Percentiles rank a stretch among this genome's conserved stretches.
Evolutionary conservation across 2,888 invertebrate species (phyloP).

Genomic region (Epinotia brunnichana): DNA sequence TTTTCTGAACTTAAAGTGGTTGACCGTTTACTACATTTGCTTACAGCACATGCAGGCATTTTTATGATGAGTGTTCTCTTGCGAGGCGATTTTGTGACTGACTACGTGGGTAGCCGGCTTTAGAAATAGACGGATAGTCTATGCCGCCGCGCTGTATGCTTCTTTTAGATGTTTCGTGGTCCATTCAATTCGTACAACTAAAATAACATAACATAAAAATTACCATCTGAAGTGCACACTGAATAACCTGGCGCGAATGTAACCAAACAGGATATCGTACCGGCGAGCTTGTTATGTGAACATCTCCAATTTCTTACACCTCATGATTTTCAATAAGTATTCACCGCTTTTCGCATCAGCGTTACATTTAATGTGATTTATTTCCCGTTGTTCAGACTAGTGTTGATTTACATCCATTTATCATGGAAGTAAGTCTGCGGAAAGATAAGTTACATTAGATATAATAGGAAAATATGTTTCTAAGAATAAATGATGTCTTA

Average conservation of each 20-base stretch:
- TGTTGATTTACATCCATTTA: constrained; percentile 11
- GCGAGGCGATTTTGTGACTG: too few species aligned
- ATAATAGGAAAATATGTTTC: constrained; percentile 3
- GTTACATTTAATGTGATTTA: constrained; percentile 43
- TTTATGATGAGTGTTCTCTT: too few species aligned
- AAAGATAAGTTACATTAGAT: not conserved
- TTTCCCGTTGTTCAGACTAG: constrained; percentile 19
- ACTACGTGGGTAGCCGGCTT: too few species aligned
- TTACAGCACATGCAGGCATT: constrained; percentile 7
- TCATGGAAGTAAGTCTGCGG: not conserved
- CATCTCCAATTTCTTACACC: constrained; percentile 60
- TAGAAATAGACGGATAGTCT: too few species aligned
- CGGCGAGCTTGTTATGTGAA: constrained; percentile 49
- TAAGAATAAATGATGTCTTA: not conserved
- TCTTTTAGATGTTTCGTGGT: not conserved
- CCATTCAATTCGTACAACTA: too few species aligned
- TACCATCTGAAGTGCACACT: not conserved
- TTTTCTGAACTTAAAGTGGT: not conserved
- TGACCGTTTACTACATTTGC: not conserved
- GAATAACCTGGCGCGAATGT: not conserved
- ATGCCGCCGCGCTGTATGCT: not conserved
- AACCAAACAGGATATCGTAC: constrained; percentile 19
- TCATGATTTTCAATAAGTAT: constrained; percentile 51
- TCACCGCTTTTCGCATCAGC: constrained; percentile 45
- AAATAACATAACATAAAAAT: not conserved